Percentiles rank a stretch among this genome's conserved stretches.
phyloP scores from a whole-genome alignment of 2,113 vertebrate genomes.

The Myrmecophaga tridactyla region DNA sequence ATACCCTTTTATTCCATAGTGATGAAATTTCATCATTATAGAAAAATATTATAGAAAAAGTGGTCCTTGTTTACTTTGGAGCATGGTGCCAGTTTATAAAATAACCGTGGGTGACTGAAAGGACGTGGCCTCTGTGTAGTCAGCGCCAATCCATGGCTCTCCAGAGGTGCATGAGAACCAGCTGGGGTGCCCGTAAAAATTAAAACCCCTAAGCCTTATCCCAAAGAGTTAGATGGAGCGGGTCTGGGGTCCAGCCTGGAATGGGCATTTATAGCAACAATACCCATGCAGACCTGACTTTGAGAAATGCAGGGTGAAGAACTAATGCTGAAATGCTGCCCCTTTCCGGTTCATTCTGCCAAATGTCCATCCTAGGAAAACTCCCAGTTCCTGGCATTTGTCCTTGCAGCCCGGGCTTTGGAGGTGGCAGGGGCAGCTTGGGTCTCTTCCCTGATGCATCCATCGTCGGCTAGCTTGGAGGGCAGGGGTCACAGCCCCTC shows the following conservation, averaged over 20 bases:
- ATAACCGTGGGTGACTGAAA: neutral
- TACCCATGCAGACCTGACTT: neutral
- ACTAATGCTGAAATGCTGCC: neutral
- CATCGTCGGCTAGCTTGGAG: neutral
- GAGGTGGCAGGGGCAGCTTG: neutral
- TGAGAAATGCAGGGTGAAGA: neutral
- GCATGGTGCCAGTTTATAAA: neutral
- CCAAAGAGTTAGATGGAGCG: neutral
- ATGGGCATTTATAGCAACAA: neutral
- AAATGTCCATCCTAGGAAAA: neutral
- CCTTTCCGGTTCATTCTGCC: neutral
- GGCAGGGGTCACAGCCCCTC: neutral
- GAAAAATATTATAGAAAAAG: neutral
- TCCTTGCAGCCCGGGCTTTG: neutral
- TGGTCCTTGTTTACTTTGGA: constrained; percentile 24
- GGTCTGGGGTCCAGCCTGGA: neutral
- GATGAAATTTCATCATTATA: constrained; percentile 31
- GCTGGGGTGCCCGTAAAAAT: neutral
- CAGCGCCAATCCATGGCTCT: neutral
- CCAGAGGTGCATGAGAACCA: neutral
- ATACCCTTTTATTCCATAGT: constrained; percentile 29
- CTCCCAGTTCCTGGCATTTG: neutral
- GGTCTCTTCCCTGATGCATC: neutral
- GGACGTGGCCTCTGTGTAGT: neutral
- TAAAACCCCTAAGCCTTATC: neutral